Evolutionary conservation across 2,888 invertebrate genomes (phyloP), one percentile per base, ranked within the genome.

Genomic region (Pheosia gnoma): DNA sequence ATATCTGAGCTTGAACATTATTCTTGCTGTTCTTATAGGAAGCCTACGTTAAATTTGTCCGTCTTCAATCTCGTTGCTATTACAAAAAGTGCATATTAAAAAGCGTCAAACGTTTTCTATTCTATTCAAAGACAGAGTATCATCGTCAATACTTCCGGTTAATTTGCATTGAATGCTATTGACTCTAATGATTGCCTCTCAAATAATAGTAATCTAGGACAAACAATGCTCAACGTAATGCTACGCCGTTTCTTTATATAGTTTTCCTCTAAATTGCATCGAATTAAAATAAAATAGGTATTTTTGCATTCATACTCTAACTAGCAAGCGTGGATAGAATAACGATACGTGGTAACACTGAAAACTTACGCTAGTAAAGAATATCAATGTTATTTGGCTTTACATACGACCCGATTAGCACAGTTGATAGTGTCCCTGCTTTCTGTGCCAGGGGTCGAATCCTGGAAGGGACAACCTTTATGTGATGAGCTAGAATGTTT

Each of bases 101-200:
- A 73, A 65, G 61, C 64, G 56, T 43, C 66, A 67, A 68, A 71
- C 70, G 63, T 69, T 70, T 25, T 25, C 25, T 25, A 25, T 25
- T 61, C 71, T 65, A 64, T 69, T 68, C 64, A 72, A 68, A 73
- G 75, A 68, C 64, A 25, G 47, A 62, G 72, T 62, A 66, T 68
- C 69, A 75, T 65, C 58, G 63, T 62, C 59, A 68, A 71, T 77
- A 74, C 83, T 86, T 88, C 88, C 87, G 83, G 78, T 78, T 80
- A 13, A 88, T 89, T 88, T 84, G 81, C 88, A 89, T 89, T 88
- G 82, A 88, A 88, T 89, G 77, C 74, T 66, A 79, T 76, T 77
- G 78, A 70, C 70, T 69, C 67, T 77, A 77, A 77, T 79, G 72
- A 82, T 78, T 74, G 77, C 68, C 76, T 72, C 63, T 63, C 65